Evolutionary conservation across 2,888 invertebrate genomes (phyloP).

Genomic region (Theodoxus fluviatilis): DNA sequence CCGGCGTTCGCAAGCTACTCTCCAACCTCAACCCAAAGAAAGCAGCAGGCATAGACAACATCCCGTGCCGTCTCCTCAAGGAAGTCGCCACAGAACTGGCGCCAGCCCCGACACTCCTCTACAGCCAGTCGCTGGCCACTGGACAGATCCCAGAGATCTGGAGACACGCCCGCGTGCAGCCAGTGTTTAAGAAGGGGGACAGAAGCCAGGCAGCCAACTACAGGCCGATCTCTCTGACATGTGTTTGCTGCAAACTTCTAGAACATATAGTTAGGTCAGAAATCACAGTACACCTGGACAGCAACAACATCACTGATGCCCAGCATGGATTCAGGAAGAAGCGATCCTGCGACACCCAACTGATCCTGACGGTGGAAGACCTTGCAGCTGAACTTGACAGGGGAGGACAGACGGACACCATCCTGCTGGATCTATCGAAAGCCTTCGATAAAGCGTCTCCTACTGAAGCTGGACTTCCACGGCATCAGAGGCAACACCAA

Average conservation of each 20-base stretch:
- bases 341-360: background rate
- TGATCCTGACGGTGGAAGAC: constrained; percentile 3
- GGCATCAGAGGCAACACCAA: background rate
- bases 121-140: background rate
- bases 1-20: background rate
- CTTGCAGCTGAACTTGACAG: background rate
- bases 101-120: background rate
- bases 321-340: background rate
- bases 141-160: too few species aligned
- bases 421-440: background rate
- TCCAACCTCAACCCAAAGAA: background rate
- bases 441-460: background rate
- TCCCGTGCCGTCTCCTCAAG: background rate
- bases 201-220: background rate
- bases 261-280: background rate
- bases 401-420: background rate
- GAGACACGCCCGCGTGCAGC: background rate
- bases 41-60: background rate
- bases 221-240: background rate
- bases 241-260: too few species aligned
- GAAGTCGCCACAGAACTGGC: background rate
- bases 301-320: background rate
- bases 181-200: background rate
- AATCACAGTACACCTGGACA: background rate
- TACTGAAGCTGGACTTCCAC: background rate